phyloP scores from a whole-genome alignment of 2,797 vertebrate genomes.

The Menidia menidia region DNA sequence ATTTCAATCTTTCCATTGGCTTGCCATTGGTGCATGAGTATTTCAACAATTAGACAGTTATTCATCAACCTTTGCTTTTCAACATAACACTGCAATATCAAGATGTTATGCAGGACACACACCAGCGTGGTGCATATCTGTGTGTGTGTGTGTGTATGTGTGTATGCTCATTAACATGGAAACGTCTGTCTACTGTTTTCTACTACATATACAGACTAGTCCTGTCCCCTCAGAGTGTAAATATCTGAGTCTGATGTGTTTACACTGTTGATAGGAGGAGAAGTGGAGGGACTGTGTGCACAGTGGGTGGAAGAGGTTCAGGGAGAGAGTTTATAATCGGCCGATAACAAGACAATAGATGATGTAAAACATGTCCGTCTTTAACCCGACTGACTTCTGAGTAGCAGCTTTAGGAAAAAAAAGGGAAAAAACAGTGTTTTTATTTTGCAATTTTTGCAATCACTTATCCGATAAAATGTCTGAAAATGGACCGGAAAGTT shows the following conservation, averaged over 20 bases:
- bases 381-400: neutral
- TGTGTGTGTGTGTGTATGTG: conserved; percentile 4
- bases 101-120: neutral
- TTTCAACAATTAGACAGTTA: conserved; percentile 18
- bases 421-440: neutral
- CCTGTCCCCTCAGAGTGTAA: conserved; percentile 50
- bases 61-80: conserved; percentile 23
- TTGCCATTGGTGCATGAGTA: neutral
- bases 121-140: neutral
- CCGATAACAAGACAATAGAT: conserved; percentile 22
- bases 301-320: conserved; percentile 1
- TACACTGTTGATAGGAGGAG: conserved; percentile 36
- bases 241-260: conserved; percentile 59
- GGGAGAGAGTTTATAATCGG: neutral
- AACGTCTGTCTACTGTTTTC: conserved; percentile 41
- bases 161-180: conserved; percentile 37
- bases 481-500: neutral
- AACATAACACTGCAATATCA: conserved; percentile 6
- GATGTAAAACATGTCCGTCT: conserved; percentile 11
- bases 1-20: conserved; percentile 25
- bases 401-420: neutral
- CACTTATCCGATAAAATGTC: neutral
- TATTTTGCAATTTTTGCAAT: neutral
- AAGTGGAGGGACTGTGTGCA: conserved; percentile 11
- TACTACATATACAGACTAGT: conserved; percentile 63